A percentile compares a stretch with the other conserved stretches of the same genome.
phyloP scores from a whole-genome alignment of 37 sponge, comb jelly and placozoan genomes.

The Haliclona indistincta region DNA sequence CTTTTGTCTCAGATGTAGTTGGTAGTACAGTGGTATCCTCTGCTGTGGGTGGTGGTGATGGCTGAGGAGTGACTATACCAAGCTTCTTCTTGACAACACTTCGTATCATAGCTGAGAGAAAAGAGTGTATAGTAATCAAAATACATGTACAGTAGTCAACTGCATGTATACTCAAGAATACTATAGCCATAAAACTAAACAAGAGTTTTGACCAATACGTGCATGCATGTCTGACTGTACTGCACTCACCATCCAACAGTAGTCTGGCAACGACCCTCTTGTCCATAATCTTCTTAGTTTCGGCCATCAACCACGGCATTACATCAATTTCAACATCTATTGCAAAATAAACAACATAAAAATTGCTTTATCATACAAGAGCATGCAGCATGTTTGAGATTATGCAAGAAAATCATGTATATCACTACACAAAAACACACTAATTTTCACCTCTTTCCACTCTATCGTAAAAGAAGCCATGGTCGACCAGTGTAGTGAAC shows the following conservation, averaged over 20 bases:
- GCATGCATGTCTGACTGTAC: not conserved
- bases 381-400: no score
- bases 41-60: conserved; percentile 2
- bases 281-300: conserved; percentile 62
- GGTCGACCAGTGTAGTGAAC: conserved; percentile 79
- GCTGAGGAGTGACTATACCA: conserved; percentile 30
- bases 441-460: conserved; percentile 74
- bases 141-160: not conserved
- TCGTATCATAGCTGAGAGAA: conserved; percentile 31
- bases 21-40: conserved; percentile 4
- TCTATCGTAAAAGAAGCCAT: conserved; percentile 96
- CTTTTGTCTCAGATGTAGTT: not conserved
- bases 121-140: not conserved
- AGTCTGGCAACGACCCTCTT: conserved; percentile 71
- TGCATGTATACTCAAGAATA: not conserved
- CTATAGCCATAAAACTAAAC: not conserved
- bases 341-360: not conserved
- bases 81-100: conserved; percentile 34
- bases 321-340: conserved; percentile 85
- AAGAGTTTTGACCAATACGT: not conserved
- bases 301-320: conserved; percentile 88
- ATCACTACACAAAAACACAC: not conserved
- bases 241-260: conserved; percentile 75
- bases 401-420: no score
- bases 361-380: not conserved